These are phyloP conservation scores for Mylabris phalerata DNA, from an alignment of 1,140 invertebrate genomes.

Conservation along the genomic window DNA sequence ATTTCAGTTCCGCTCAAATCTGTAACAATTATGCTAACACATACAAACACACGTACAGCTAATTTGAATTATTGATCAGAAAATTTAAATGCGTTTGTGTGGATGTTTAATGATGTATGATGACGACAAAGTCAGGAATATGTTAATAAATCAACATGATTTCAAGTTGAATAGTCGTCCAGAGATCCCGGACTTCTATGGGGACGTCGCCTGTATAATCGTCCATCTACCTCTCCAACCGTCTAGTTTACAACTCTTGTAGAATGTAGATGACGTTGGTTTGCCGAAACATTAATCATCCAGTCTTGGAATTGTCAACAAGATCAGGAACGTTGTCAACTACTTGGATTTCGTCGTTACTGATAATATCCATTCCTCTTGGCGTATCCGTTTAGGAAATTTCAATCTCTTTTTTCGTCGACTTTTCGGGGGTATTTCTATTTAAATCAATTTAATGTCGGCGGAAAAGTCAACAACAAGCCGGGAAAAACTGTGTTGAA, in stretches of 20 bases:
- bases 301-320: constrained; percentile 5
- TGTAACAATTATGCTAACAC: too few species aligned
- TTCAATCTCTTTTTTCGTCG: too few species aligned
- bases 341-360: constrained; percentile 3
- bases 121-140: constrained; percentile 5
- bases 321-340: constrained; percentile 5
- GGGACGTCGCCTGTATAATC: too few species aligned
- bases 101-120: constrained; percentile 3
- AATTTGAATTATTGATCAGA: constrained; percentile 7
- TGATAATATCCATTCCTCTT: not conserved
- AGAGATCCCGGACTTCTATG: too few species aligned
- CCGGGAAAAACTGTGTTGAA: too few species aligned
- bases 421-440: too few species aligned
- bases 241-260: constrained; percentile 2
- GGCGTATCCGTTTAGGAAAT: too few species aligned
- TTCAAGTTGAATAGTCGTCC: too few species aligned
- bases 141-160: constrained; percentile 10
- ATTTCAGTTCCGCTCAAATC: too few species aligned
- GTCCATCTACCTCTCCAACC: not conserved
- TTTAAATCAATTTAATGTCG: too few species aligned
- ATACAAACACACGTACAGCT: not conserved
- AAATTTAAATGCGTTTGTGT: not conserved
- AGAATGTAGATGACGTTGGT: constrained; percentile 5
- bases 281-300: constrained; percentile 3
- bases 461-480: too few species aligned